phyloP scores from a whole-genome alignment of 1,140 invertebrate genomes.

The Dinothrombium tinctorium region DNA sequence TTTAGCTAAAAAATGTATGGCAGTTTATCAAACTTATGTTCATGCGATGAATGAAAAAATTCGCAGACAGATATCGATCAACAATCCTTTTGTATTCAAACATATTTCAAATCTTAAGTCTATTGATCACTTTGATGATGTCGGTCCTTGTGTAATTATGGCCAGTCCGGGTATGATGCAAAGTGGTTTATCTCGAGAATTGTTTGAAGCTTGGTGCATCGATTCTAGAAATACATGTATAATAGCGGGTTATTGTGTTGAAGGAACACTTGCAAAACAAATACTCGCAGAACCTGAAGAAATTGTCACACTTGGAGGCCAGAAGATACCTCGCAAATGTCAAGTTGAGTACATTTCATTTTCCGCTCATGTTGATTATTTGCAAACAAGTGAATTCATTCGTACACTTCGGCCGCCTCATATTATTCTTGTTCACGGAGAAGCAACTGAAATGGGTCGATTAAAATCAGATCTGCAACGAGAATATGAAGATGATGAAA shows the following conservation, averaged over 20 bases:
- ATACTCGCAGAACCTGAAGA: slow-evolving; percentile 95
- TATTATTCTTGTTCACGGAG: slow-evolving; percentile 90
- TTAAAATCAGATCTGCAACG: slow-evolving; percentile 75
- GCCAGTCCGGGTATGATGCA: slow-evolving; percentile 99
- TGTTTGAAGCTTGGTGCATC: slow-evolving; percentile 97
- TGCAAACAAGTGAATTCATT: slow-evolving; percentile 95
- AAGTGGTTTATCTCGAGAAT: slow-evolving; percentile 79
- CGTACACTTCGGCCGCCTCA: slow-evolving; percentile 76
- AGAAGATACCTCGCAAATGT: slow-evolving; percentile 86
- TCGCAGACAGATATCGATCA: slow-evolving; percentile 78
- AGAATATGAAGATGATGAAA: slow-evolving; percentile 79
- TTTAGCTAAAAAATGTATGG: slow-evolving; percentile 98
- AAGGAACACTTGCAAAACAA: slow-evolving; percentile 90
- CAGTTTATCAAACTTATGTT: slow-evolving; percentile 96
- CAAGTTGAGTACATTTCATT: slow-evolving; percentile 98
- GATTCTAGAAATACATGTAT: slow-evolving; percentile 94
- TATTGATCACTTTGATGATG: slow-evolving; percentile 97
- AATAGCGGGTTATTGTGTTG: slow-evolving; percentile 96
- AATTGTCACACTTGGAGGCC: slow-evolving; percentile 77
- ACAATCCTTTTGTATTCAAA: slow-evolving; percentile 97
- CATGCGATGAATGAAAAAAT: slow-evolving; percentile 99
- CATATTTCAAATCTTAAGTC: slow-evolving; percentile 97
- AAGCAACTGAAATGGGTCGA: slow-evolving; percentile 94
- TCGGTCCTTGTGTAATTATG: slow-evolving; percentile 96
- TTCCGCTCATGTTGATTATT: slow-evolving; percentile 96